These are phyloP conservation scores for Cantharis nigra DNA, from an alignment of 2,888 invertebrate species.

Conservation along the genomic window DNA sequence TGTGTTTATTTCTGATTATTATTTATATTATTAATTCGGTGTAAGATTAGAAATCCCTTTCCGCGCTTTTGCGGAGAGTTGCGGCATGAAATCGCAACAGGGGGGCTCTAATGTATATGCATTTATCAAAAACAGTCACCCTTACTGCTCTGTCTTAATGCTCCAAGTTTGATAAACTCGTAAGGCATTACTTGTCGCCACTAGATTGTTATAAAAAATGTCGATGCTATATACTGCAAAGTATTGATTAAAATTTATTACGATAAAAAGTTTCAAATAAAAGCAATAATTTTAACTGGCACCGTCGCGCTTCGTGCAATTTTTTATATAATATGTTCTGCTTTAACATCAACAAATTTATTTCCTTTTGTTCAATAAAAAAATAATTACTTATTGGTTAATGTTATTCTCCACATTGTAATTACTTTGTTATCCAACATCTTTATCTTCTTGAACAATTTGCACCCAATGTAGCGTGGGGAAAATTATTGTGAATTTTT, in stretches of 20 bases:
- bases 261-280: neutral
- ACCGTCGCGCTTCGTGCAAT: neutral
- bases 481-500: neutral
- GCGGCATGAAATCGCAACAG: conserved; percentile 30
- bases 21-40: conserved; percentile 40
- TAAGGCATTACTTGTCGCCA: conserved; percentile 19
- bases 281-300: neutral
- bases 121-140: conserved; percentile 36
- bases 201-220: conserved; percentile 16
- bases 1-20: conserved; percentile 33
- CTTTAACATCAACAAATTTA: neutral
- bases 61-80: conserved; percentile 29
- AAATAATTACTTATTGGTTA: neutral
- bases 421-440: neutral
- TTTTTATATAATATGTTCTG: neutral
- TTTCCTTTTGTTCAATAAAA: neutral
- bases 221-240: neutral
- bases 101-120: conserved; percentile 35
- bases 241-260: conserved; percentile 7
- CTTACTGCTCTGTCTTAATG: conserved; percentile 22
- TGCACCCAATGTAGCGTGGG: neutral
- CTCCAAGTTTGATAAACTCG: conserved; percentile 23
- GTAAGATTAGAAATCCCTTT: conserved; percentile 39
- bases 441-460: neutral
- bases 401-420: neutral